Base-by-base conservation (phyloP, 2,797 vertebrate species). In the Ispidina lecontei region DNA sequence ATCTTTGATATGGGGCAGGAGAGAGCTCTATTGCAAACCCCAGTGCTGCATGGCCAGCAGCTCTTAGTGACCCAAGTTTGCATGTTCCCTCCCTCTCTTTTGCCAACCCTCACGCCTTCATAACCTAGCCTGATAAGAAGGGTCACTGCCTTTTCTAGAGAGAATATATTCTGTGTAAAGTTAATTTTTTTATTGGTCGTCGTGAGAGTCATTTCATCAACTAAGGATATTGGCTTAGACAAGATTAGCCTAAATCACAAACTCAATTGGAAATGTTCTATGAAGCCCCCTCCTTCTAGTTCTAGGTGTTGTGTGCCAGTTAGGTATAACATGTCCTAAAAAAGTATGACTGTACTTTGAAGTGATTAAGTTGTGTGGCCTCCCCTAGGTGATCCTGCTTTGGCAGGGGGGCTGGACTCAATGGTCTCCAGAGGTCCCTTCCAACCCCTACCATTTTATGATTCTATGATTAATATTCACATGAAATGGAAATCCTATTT, bases 101-200 rank as follows among this genome's bases (percentile, higher is more conserved):
- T 73, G 58, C 23, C 65, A 71, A 20, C 39, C 64, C 26, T 83
- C 28, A 37, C 0, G 1, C 39, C 41, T 83, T 80, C 8, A 3
- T 7, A 70, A 37, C 23, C 21, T 4, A 29, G 14, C 37, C 59
- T 73, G 52, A n/a, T 65, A 73, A 46, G 31, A 84, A 56, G 10
- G 8, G 43, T 70, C 12, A 35, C 29, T 86, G 67, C 19, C 26
- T 31, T 82, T 84, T 73, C 74, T 88, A 60, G 11, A 54, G 9
- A 25, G 18, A 7, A 28, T 11, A 1, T 44, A 33, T 69, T 89
- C 83, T 83, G 39, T 19, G 16, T 56, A 52, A 72, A 89, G 16
- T 7, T 78, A 7, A 28, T 6, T 68, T 33, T 64, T 62, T 78
- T 62, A 55, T 21, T 0, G 0, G 4, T 37, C 0, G 0, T 39